phyloP scores from a whole-genome alignment of 2,113 vertebrate species.

The Heptranchias perlo region DNA sequence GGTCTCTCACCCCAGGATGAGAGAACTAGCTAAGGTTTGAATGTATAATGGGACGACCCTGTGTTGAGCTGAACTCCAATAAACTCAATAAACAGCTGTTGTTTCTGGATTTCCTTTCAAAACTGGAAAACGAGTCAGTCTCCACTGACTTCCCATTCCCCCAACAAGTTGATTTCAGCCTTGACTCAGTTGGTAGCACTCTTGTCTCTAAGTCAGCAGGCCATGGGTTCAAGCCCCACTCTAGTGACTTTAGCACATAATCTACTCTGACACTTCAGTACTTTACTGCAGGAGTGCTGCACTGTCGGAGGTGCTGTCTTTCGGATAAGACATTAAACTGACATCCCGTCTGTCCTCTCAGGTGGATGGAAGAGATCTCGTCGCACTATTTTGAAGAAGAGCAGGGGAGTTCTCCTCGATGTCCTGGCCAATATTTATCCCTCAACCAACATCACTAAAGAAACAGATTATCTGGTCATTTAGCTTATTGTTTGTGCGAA shows the following conservation, averaged over 20 bases:
- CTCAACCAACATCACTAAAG: too few species aligned
- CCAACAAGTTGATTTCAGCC: not conserved
- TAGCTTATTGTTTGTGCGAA: too few species aligned
- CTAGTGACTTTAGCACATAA: too few species aligned
- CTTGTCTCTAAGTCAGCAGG: not conserved
- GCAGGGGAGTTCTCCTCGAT: too few species aligned
- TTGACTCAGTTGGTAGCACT: not conserved
- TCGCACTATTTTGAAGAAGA: too few species aligned
- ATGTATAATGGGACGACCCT: not conserved
- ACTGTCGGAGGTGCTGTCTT: not conserved
- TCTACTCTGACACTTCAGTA: not conserved
- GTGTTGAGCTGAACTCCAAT: not conserved
- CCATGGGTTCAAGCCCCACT: not conserved
- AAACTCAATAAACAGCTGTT: not conserved
- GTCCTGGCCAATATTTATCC: too few species aligned
- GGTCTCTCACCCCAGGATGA: not conserved
- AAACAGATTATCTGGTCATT: too few species aligned
- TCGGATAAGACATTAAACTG: too few species aligned
- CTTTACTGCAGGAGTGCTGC: not conserved
- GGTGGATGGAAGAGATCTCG: too few species aligned
- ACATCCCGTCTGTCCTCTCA: too few species aligned
- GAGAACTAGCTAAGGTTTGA: not conserved
- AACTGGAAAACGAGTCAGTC: not conserved
- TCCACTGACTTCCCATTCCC: not conserved
- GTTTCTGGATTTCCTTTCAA: not conserved